Base-by-base conservation (phyloP, 2,888 invertebrate species). In the Rhopalosiphum nymphaeae region DNA sequence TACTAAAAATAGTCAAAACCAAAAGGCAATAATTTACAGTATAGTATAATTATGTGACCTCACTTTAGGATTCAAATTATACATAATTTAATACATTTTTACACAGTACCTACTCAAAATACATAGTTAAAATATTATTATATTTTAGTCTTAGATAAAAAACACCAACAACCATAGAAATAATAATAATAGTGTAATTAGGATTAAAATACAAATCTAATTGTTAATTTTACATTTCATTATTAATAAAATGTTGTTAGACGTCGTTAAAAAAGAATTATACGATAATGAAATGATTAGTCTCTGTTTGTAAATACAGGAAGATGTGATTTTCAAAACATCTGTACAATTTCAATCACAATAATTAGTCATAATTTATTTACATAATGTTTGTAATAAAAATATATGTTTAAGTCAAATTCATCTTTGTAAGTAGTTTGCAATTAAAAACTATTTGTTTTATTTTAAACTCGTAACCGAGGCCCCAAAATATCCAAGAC, bases 41-140 rank as follows among this genome's bases (percentile, higher is more conserved):
- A 67, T 13, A n/a, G 61, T 67, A 67, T 67, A 16, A 67, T 67
- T 67, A n/a, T n/a, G n/a, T 67, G 67, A 16, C 16, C 67, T n/a
- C 16, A n/a, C 5, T n/a, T 67, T 53, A 53, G 16, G 16, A 67
- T 67, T 67, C 16, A 67, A 67, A 67, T 5, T 16, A n/a, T 67
- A 16, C n/a, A 0, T 67, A 5, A 16, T 5, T 1, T n/a, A n/a
- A 67, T 67, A n/a, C 16, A 5, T 67, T 67, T n/a, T n/a, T 67
- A n/a, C 0, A 16, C 2, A 36, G 7, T 21, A 2, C 16, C 16
- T 21, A 21, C n/a, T 2, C 21, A 21, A 0, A 21, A 78, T 2
- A 67, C 67, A 16, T 36, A 3, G 36, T 78, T 78, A 78, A 78
- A 67, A 78, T 16, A 36, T 10, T 16, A 36, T 10, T 13, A n/a